Conservation (phyloP, 2,797 vertebrate species). For the Phrynocephalus forsythii region DNA sequence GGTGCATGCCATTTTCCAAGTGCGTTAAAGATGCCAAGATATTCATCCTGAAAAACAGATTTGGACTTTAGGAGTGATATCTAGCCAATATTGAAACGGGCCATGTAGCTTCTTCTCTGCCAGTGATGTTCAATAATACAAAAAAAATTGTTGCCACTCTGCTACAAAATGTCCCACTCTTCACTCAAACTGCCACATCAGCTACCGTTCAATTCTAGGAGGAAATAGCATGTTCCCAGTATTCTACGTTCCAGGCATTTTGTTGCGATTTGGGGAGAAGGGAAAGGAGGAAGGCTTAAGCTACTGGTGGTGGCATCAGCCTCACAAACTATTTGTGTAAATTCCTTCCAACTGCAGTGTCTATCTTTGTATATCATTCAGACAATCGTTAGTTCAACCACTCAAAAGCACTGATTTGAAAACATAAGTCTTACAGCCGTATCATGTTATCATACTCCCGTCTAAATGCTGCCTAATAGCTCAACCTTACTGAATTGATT, state of each 20-base stretch:
- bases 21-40: background rate
- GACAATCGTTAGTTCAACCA: background rate
- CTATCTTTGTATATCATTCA: background rate
- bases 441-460: conserved; percentile 1
- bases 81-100: background rate
- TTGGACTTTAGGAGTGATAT: background rate
- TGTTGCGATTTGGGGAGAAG: no score
- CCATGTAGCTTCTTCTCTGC: background rate
- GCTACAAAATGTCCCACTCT: background rate
- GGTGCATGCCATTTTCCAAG: background rate
- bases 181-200: background rate
- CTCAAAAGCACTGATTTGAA: background rate
- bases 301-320: no score
- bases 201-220: background rate
- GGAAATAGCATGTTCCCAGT: background rate
- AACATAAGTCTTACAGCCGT: background rate
- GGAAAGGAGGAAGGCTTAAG: background rate
- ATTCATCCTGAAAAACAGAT: background rate
- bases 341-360: background rate
- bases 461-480: conserved; percentile 33
- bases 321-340: background rate
- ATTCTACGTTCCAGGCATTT: background rate
- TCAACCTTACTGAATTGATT: conserved; percentile 19
- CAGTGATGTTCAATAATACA: background rate
- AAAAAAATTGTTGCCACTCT: background rate